These are phyloP conservation scores for Microtus montanus DNA, from an alignment of 2,113 vertebrate genomes.

Conservation along the genomic window DNA sequence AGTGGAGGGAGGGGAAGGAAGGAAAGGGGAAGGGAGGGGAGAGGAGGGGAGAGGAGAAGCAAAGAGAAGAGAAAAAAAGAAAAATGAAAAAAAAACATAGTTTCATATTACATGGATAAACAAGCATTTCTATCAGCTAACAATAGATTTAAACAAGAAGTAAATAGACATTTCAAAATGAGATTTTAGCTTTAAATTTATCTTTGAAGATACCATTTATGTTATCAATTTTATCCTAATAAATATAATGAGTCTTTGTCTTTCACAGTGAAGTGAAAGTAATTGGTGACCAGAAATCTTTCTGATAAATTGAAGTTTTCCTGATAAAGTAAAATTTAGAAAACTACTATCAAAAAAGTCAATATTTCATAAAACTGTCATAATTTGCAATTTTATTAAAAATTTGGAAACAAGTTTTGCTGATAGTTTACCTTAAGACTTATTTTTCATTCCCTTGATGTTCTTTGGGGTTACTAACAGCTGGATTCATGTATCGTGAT, in stretches of 20 bases:
- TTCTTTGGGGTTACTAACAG: constrained; percentile 65
- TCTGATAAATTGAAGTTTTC: background rate
- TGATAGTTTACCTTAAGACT: constrained; percentile 69
- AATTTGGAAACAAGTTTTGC: constrained; percentile 49
- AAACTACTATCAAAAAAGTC: constrained; percentile 36
- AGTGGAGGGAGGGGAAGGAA: too few species aligned
- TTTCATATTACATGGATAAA: background rate
- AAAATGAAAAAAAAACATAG: too few species aligned
- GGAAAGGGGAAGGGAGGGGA: too few species aligned
- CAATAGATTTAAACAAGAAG: background rate
- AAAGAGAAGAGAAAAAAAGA: too few species aligned
- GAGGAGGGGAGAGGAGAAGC: too few species aligned
- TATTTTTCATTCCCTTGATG: constrained; percentile 71
- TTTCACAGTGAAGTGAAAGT: constrained; percentile 41
- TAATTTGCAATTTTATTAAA: constrained; percentile 75
- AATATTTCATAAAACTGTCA: constrained; percentile 70
- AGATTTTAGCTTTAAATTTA: background rate
- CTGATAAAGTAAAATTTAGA: background rate
- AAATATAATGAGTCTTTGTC: background rate
- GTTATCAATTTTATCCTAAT: background rate
- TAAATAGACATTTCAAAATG: constrained; percentile 31
- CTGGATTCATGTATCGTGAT: background rate
- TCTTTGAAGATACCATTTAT: background rate
- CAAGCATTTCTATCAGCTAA: background rate
- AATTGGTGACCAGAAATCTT: constrained; percentile 24